Evolutionary conservation across 1,140 invertebrate species (phyloP), one percentile per base, ranked within the genome.

Genomic region (Drosophila albomicans): DNA sequence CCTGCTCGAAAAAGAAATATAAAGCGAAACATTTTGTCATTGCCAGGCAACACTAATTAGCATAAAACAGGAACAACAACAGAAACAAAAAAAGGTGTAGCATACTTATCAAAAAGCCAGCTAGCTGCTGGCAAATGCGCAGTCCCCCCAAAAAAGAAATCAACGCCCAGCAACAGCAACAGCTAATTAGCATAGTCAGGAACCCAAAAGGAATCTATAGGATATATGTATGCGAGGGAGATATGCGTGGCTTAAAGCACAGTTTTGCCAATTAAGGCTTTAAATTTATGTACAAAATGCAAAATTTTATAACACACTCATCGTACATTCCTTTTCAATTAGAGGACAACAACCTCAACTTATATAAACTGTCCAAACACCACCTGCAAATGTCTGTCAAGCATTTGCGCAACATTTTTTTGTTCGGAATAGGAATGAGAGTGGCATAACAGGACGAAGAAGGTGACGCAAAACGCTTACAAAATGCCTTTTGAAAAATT

Each of bases 401-500:
- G 75, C 64, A 71, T 75, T 75, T 79, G 59, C 32, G 32, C 64
- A 73, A 54, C 43, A 49, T 38, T 25, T 66, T 65, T 48, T 48
- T 25, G 20, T 25, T 25, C 20, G 20, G 20, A 15, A 15, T 30
- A 7, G 11, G 11, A 35, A 15, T 48, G 16, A 25, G 4, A 8
- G 5, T 10, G 49, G 16, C 8, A 7, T 62, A 15, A 13, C 35
- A 20, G 38, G 20, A 13, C 7, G 32, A 20, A 15, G 38, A 15
- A 54, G 48, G 67, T 54, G 38, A 32, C 68, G 56, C 67, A 86
- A 88, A 88, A 89, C 81, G 85, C 59, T 88, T 81, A 80, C 77
- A 84, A 88, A 88, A 85, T 81, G 85, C 86, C 81, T 88, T 85
- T 78, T 89, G 70, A 89, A 86, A 89, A 89, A 89, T 81, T 89